Evolutionary conservation across 1,140 invertebrate genomes (phyloP), one percentile per base, ranked within the genome.

Genomic region (Adoxophyes honmai): DNA sequence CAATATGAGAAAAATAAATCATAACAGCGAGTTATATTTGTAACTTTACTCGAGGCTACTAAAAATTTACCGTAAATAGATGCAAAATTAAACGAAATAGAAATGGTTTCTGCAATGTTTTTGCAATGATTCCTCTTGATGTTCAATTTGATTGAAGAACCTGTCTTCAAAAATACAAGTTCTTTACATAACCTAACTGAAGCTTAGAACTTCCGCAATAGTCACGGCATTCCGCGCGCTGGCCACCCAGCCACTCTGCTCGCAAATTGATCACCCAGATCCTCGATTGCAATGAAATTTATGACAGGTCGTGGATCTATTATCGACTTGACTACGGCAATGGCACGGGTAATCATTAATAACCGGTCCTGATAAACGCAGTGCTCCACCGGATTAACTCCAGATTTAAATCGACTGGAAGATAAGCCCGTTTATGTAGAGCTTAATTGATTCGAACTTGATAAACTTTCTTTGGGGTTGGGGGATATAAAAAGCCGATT

Each of bases 201-300:
- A 28, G 6, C 6, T 2, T 28, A 28, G 2, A 28, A 28, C 21
- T 48, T 48, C 7, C 42, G n/a, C 42, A 33, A 21, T 6, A 21
- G 42, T 48, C 16, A n/a, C 21, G 42, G 1, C 28, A 33, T 11
- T 21, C 28, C 15, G 5, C 8, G 8, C 42, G 21, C n/a, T 21
- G 21, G 42, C 42, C 21, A 48, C 42, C 42, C 42, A 48, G 42
- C 21, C 42, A 48, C 42, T 48, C 16, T 16, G 9, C 42, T 48
- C 42, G 42, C 71, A 62, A 73, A 84, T 84, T 84, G 81, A 84
- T 86, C 83, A 84, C 73, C 77, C 74, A 73, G 73, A 82, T 76
- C 75, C 75, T 70, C 76, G 79, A 82, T 84, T 83, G 74, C 78
- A 75, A 85, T 79, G 78, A 83, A 86, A 86, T 85, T 84, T 85